Evolutionary conservation across 2,113 vertebrate genomes (phyloP).

Genomic region (Chitala chitala): DNA sequence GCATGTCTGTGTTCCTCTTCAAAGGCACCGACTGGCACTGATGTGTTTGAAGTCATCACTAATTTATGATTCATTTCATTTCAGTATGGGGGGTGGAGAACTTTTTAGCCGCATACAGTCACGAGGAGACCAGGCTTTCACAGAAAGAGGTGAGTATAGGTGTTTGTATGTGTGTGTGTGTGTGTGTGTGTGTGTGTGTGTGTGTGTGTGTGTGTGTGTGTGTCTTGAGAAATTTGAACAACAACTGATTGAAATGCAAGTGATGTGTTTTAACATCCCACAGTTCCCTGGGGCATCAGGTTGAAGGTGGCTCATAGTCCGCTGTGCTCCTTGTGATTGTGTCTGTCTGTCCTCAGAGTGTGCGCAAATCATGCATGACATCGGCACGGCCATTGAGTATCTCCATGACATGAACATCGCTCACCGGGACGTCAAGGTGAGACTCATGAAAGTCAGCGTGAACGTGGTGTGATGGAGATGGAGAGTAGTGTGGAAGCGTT

Average conservation of each 20-base stretch:
- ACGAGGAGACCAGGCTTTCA: constrained; percentile 95
- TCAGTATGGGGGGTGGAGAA: constrained; percentile 96
- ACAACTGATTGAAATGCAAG: background rate
- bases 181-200: background rate
- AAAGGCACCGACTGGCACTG: too few relatives aligned
- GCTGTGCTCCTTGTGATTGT: background rate
- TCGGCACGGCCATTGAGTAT: constrained; percentile 86
- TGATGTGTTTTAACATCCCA: constrained; percentile 16
- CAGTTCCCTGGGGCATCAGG: background rate
- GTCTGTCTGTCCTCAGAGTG: constrained; percentile 67
- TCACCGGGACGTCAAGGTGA: constrained; percentile 95
- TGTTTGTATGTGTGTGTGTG: background rate
- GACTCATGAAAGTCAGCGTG: background rate
- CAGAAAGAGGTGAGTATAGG: constrained; percentile 86
- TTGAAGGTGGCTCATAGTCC: background rate
- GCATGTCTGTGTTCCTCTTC: background rate
- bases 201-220: background rate
- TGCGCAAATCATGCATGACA: constrained; percentile 90
- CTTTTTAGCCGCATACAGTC: constrained; percentile 93
- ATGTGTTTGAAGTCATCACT: background rate
- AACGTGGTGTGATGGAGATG: background rate
- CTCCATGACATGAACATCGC: constrained; percentile 88
- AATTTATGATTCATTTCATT: constrained; percentile 31
- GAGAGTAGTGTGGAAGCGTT: background rate
- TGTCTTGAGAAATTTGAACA: too few relatives aligned